Conservation (phyloP, 1,140 invertebrate species). For the Parasteatoda tepidariorum region DNA sequence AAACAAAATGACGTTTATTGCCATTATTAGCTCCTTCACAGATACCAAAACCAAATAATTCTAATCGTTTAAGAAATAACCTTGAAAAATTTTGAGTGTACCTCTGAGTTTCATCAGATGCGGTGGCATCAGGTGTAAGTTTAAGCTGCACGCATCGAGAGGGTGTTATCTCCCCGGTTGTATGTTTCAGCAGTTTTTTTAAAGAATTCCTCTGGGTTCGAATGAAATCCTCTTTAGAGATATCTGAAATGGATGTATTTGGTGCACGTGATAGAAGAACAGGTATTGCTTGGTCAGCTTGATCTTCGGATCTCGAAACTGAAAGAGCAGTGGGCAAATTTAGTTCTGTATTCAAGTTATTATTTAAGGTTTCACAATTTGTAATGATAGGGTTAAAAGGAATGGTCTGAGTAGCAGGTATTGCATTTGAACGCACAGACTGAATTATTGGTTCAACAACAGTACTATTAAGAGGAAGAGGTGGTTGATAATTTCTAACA, state of each 20-base stretch:
- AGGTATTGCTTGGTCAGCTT: background rate
- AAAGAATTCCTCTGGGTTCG: constrained; percentile 1
- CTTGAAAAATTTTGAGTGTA: constrained; percentile 26
- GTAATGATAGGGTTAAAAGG: constrained; percentile 5
- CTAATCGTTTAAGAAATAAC: constrained; percentile 21
- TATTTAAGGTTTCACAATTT: background rate
- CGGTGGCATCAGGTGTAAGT: constrained; percentile 22
- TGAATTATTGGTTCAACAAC: background rate
- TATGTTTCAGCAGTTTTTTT: constrained; percentile 2
- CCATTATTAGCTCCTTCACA: constrained; percentile 29
- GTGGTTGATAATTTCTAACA: background rate
- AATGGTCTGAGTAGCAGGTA: background rate
- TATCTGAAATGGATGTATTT: constrained; percentile 9
- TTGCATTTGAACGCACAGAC: background rate
- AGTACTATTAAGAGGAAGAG: background rate
- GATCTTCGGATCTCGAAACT: constrained; percentile 10
- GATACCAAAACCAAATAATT: constrained; percentile 27
- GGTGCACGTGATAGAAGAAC: constrained; percentile 7
- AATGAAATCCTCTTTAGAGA: constrained; percentile 35
- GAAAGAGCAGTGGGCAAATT: constrained; percentile 17
- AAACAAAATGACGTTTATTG: constrained; percentile 20
- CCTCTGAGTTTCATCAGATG: background rate
- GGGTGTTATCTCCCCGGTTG: background rate
- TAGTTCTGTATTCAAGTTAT: background rate
- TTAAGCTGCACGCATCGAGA: constrained; percentile 40